phyloP scores from a whole-genome alignment of 1,140 invertebrate species.

The Venustaconcha ellipsiformis region DNA sequence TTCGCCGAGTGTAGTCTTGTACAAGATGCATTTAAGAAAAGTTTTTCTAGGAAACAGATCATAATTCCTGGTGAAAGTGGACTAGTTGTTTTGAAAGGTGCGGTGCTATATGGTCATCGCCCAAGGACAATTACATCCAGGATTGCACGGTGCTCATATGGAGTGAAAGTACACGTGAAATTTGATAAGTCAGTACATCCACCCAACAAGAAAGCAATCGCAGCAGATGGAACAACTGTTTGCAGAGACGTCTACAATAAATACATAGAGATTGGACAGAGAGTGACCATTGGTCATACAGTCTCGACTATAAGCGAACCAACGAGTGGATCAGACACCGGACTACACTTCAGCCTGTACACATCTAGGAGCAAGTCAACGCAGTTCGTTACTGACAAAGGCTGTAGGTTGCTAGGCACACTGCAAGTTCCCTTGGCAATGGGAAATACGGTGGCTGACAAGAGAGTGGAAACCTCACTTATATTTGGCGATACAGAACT shows the following conservation, averaged over 20 bases:
- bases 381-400: not conserved
- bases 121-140: slow-evolving; percentile 13
- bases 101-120: slow-evolving; percentile 11
- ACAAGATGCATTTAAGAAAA: slow-evolving; percentile 7
- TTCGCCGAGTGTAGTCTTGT: slow-evolving; percentile 22
- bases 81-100: slow-evolving; percentile 19
- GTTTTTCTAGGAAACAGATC: not conserved
- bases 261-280: not conserved
- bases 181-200: not conserved
- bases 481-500: not conserved
- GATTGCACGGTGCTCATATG: slow-evolving; percentile 5
- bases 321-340: not conserved
- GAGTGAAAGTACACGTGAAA: not conserved
- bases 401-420: not conserved
- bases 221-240: not conserved
- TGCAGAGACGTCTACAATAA: slow-evolving; percentile 1
- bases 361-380: not conserved
- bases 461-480: not conserved
- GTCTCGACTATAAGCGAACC: not conserved
- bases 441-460: not conserved
- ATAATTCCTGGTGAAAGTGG: slow-evolving; percentile 14
- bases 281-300: not conserved
- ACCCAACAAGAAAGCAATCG: not conserved
- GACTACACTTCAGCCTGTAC: not conserved
- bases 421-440: not conserved